Conservation (phyloP, 2,113 vertebrate species). For the Lipotes vexillifer region DNA sequence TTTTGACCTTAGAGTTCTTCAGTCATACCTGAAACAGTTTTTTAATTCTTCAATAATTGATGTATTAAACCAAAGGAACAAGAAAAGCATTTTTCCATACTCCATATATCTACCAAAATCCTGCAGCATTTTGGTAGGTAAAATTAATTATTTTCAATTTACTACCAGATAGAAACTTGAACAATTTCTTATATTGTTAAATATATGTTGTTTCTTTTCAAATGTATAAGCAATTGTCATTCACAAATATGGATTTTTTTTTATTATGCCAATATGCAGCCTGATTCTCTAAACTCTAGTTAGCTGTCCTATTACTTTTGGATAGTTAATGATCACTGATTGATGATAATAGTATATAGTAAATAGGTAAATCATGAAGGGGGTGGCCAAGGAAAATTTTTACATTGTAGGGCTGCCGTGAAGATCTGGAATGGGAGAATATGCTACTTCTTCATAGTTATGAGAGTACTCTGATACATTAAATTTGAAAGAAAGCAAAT, state of each 20-base stretch:
- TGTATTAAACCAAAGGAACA: constrained; percentile 77
- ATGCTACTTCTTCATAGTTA: neutral
- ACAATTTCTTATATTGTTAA: constrained; percentile 16
- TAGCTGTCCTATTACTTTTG: neutral
- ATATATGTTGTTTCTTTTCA: neutral
- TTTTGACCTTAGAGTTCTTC: constrained; percentile 93
- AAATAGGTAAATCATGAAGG: neutral
- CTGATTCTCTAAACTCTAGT: neutral
- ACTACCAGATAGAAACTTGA: neutral
- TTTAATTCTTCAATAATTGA: constrained; percentile 87
- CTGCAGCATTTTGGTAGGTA: constrained; percentile 91
- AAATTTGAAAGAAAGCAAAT: neutral
- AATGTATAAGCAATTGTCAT: neutral
- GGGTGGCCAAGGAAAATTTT: neutral
- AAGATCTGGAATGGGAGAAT: neutral
- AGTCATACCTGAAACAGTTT: constrained; percentile 95
- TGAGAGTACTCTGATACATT: neutral
- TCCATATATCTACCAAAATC: constrained; percentile 90
- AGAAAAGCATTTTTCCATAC: constrained; percentile 83
- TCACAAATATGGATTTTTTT: neutral
- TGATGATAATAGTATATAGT: neutral
- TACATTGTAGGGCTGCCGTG: neutral
- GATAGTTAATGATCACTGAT: neutral
- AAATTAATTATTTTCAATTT: constrained; percentile 16
- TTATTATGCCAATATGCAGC: neutral